phyloP scores from a whole-genome alignment of 2,888 invertebrate species.

The Molanna angustata region DNA sequence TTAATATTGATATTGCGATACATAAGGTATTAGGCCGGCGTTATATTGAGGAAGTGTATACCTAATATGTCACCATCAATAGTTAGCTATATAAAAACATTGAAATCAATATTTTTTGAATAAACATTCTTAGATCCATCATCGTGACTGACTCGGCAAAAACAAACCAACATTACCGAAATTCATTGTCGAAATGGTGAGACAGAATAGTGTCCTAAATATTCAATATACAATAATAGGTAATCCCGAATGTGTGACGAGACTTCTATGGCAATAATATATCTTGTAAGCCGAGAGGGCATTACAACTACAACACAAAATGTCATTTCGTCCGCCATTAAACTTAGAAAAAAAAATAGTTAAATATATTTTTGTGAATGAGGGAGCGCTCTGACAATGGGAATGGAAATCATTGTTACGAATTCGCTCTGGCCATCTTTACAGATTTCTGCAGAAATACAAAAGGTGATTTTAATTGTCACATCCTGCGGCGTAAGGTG shows the following conservation, averaged over 20 bases:
- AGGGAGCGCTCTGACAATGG: slow-evolving; percentile 45
- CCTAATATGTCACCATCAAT: too few relatives aligned
- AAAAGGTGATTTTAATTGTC: slow-evolving; percentile 53
- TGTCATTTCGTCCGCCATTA: slow-evolving; percentile 29
- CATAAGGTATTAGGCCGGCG: too few relatives aligned
- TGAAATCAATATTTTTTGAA: too few relatives aligned
- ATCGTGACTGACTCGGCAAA: slow-evolving; percentile 4
- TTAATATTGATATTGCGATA: too few relatives aligned
- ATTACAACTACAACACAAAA: slow-evolving; percentile 29
- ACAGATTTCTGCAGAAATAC: slow-evolving; percentile 54
- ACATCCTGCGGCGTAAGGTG: slow-evolving; percentile 51
- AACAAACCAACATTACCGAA: slow-evolving; percentile 13
- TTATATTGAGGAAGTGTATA: too few relatives aligned
- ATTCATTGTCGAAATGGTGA: background rate
- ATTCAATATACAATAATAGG: too few relatives aligned
- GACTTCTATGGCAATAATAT: slow-evolving; percentile 24
- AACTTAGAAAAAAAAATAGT: slow-evolving; percentile 20
- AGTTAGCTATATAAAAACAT: too few relatives aligned
- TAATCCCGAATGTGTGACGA: slow-evolving; percentile 19
- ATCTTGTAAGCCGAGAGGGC: slow-evolving; percentile 26
- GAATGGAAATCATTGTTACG: slow-evolving; percentile 30
- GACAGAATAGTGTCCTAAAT: slow-evolving; percentile 10
- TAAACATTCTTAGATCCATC: too few relatives aligned
- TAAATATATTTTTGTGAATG: slow-evolving; percentile 56
- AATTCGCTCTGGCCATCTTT: slow-evolving; percentile 37